Percentiles rank a stretch among this genome's conserved stretches.
phyloP scores from a whole-genome alignment of 2,797 vertebrate species.

The Pteronotus mesoamericanus region DNA sequence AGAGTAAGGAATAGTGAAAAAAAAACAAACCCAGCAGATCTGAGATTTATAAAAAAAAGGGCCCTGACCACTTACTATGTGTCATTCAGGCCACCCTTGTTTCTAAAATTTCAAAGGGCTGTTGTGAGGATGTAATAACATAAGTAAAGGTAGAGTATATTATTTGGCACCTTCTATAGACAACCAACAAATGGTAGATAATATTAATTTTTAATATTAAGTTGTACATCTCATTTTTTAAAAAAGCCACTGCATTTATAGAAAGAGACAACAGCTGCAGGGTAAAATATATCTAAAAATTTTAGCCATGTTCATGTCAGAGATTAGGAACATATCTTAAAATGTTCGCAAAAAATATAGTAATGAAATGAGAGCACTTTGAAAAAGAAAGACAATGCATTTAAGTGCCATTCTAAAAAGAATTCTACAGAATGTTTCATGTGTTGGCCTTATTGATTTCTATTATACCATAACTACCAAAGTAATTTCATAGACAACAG shows the following conservation, averaged over 20 bases:
- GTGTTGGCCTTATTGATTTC: neutral
- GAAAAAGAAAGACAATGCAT: neutral
- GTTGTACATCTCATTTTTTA: neutral
- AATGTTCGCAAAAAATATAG: neutral
- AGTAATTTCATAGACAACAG: neutral
- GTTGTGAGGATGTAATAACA: neutral
- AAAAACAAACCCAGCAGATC: neutral
- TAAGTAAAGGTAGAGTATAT: neutral
- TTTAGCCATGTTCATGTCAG: neutral
- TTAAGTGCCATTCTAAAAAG: conserved; percentile 25
- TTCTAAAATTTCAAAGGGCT: neutral
- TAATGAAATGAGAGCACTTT: neutral
- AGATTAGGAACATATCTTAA: neutral
- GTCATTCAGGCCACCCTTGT: neutral
- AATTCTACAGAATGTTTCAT: neutral
- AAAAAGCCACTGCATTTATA: neutral
- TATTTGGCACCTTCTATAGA: neutral
- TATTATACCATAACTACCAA: neutral
- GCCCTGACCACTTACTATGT: neutral
- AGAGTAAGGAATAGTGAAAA: neutral
- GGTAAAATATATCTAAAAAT: conserved; percentile 27
- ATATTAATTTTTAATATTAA: neutral
- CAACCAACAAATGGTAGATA: neutral
- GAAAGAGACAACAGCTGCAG: neutral
- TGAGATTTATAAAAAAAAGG: neutral